These are phyloP conservation scores for Ormyrus rosae DNA, from an alignment of 2,888 invertebrate species.

Conservation along the genomic window DNA sequence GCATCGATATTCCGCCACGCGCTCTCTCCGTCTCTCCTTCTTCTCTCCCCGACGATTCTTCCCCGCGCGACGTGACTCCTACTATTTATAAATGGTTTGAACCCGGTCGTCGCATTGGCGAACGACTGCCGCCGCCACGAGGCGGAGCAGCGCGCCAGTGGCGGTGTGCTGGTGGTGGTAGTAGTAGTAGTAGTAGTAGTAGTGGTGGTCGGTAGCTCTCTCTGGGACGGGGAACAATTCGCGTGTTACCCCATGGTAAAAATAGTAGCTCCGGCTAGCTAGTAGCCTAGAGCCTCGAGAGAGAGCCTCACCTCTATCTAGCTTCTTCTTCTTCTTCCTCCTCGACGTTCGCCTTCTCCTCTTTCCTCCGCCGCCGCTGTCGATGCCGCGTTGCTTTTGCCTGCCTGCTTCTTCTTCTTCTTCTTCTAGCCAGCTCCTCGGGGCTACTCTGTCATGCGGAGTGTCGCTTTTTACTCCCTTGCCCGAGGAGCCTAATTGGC, in stretches of 20 bases:
- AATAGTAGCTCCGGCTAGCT: slow-evolving; percentile 74
- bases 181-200: too few relatives aligned
- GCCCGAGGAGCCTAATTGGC: background rate
- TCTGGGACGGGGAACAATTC: slow-evolving; percentile 70
- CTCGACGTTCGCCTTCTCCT: slow-evolving; percentile 3
- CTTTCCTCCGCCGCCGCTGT: background rate
- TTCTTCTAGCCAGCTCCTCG: slow-evolving; percentile 2
- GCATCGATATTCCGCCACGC: slow-evolving; percentile 13
- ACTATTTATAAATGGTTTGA: slow-evolving; percentile 73
- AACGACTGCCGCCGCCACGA: slow-evolving; percentile 61
- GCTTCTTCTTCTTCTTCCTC: slow-evolving; percentile 45
- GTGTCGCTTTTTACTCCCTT: background rate
- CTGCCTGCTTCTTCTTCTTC: background rate
- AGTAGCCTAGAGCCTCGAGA: slow-evolving; percentile 57
- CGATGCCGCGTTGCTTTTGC: slow-evolving; percentile 7
- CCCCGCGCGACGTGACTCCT: slow-evolving; percentile 63
- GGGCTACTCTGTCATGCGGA: background rate
- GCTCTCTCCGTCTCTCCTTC: slow-evolving; percentile 17
- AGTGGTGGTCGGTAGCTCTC: background rate
- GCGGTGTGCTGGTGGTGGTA: background rate
- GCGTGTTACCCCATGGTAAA: slow-evolving; percentile 73
- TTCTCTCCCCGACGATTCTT: slow-evolving; percentile 32
- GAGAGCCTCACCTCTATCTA: slow-evolving; percentile 52
- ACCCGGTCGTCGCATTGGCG: slow-evolving; percentile 72
- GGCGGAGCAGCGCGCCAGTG: slow-evolving; percentile 24